Base-by-base conservation (phyloP, 2,888 invertebrate genomes). In the Nomada hirtipes region DNA sequence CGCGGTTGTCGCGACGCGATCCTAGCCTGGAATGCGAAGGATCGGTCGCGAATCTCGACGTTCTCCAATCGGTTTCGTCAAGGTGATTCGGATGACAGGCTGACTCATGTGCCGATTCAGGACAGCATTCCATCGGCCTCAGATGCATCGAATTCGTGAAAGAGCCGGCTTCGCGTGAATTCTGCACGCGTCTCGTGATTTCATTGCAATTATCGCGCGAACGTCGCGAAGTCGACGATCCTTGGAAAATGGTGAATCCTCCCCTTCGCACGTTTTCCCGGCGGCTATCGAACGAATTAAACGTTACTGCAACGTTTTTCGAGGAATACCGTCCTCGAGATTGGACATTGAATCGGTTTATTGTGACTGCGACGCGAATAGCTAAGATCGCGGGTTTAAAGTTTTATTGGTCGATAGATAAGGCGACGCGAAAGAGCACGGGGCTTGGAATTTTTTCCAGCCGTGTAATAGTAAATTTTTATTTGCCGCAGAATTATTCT, bases 41-140 rank as follows among this genome's bases (percentile, higher is more conserved):
- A 83, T 85, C 86, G 77, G 75, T 68, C 53, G 76, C 78, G 76
- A 81, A 75, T 85, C 79, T 23, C 69, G 53, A 57, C 70, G 59
- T 64, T 79, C 68, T 61, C 76, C 73, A 73, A 76, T 80, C 80
- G 64, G 50, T 79, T 77, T 85, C 65, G 86, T 78, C 85, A 84
- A 87, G 86, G 86, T 84, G 87, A 81, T 79, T 87, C 81, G 79
- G 82, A 77, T 83, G 86, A 87, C 87, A 79, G 80, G 57, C 67
- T 87, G 86, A 87, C 75, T 85, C 85, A 85, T 67, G 76, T 64
- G 36, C 26, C 82, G 84, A 82, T 86, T 71, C 73, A 42, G 44
- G 77, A 82, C 69, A 79, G 76, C 84, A 86, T 86, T 86, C 87
- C 85, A 42, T 61, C 15, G 44, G 26, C 59, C 29, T 53, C 82